Base-by-base conservation (phyloP, 37 sponge, comb jelly and placozoan genomes). In the Petrosia ficiformis region DNA sequence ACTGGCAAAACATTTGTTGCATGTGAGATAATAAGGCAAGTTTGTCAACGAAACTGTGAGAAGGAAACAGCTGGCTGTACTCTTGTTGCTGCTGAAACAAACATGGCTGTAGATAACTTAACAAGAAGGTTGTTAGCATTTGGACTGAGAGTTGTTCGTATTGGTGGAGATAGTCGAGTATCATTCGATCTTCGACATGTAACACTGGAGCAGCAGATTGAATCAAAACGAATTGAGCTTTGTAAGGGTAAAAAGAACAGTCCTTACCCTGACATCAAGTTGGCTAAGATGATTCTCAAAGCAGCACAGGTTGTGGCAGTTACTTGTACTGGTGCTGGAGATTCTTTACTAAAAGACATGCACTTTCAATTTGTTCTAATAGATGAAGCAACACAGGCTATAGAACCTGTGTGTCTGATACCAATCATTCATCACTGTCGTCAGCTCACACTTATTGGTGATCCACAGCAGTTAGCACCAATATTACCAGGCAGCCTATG, bases 1-100 rank as follows among this genome's bases (percentile, higher is more conserved):
- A 92, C 87, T 41, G 92, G 92, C 33, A 92, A 92, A 66, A 92
- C 92, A 34, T 65, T 68, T 48, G 77, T 83, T 0, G 88, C 93
- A 19, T 78, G 78, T 61, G 82, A 84, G 65, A 92, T 92, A 61
- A 74, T 84, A 1, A 54, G 42, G 1, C 67, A 41, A 25, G 2
- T 78, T 30, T 75, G 43, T 48, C 36, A 35, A 63, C 25, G 36
- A 10, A 2, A 10, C 11, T 21, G n/a, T 22, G 22, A 76, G 1
- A 75, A 77, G 5, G 44, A 43, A 16, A n/a, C n/a, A n/a, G n/a
- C n/a, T n/a, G n/a, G n/a, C n/a, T 31, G 34, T 26, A 71, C 88
- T 30, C 78, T 92, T 44, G 88, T 84, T 52, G 77, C 72, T 66
- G 93, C 93, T 63, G 85, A 83, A 52, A 88, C 88, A 36, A 88